Evolutionary conservation across 2,113 vertebrate species (phyloP), one percentile per base, ranked within the genome.

Genomic region (Scartelaos histophorus): DNA sequence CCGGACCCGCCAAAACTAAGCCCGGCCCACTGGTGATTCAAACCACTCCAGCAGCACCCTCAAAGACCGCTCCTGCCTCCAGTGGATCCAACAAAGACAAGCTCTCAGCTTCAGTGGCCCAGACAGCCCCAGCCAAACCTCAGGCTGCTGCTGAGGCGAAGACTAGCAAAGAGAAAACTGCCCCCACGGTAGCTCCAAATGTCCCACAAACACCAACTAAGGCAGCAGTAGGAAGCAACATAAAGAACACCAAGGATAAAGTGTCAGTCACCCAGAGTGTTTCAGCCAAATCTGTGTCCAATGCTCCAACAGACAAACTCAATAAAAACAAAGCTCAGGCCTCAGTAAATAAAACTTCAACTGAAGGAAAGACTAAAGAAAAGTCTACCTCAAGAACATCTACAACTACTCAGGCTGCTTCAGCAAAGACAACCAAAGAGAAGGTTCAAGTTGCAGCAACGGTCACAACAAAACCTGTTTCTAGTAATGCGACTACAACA

Each of bases 181-280:
- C 16, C 67, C 51, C 67, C 53, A 72, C 53, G 2, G 1, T 16
- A 69, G 46, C 19, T 81, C 80, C 67, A 76, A 89, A 69, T 70
- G 54, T 69, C 75, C 87, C 73, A 71, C 74, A 80, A 21, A 24
- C 71, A 71, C 58, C 80, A 13, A 17, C 35, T 49, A 87, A 85
- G 71, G 9, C 60, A 51, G 47, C 16, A 5, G n/a, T 7, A 38
- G 25, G 67, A 15, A 71, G 62, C n/a, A 46, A 34, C 0, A 4
- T 58, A 29, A 88, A 85, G 76, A 85, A 74, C 74, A 56, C 69
- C 46, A 89, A 85, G 85, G 78, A 66, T 72, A 89, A 82, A 46
- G 67, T 72, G 3, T 38, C 79, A 3, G 25, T 73, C 57, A 91
- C 84, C 82, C 82, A 86, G 70, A 86, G 77, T 62, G 75, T 22